A percentile compares a stretch with the other conserved stretches of the same genome.
These are phyloP conservation scores for Cuculus canorus DNA, from an alignment of 2,797 vertebrate genomes.

Conservation along the genomic window DNA sequence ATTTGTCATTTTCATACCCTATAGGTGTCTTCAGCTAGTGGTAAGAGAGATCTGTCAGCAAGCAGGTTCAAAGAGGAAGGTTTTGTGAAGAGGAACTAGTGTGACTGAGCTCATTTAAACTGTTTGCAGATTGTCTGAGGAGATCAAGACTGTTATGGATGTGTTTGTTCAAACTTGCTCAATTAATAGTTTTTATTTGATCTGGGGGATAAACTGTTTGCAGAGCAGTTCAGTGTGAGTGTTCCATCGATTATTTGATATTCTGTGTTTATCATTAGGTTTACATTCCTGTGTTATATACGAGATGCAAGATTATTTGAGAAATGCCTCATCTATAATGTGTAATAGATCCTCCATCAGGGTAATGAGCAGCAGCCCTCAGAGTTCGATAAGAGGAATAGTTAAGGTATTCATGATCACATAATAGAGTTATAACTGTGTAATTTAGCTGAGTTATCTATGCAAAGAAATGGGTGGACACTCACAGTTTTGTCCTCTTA, in stretches of 20 bases:
- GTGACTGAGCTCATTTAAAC: slow-evolving; percentile 53
- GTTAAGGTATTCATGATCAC: slow-evolving; percentile 13
- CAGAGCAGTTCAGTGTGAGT: slow-evolving; percentile 39
- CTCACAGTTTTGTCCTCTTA: not conserved
- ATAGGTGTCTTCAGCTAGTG: not conserved
- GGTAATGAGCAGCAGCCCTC: not conserved
- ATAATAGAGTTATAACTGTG: not conserved
- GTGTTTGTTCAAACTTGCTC: slow-evolving; percentile 66
- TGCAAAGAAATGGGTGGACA: not conserved
- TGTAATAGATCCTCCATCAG: slow-evolving; percentile 24
- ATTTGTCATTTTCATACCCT: not conserved
- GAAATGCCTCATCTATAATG: slow-evolving; percentile 44
- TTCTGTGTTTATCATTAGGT: slow-evolving; percentile 44
- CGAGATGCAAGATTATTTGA: slow-evolving; percentile 1
- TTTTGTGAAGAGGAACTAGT: not conserved
- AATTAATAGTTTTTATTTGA: slow-evolving; percentile 72
- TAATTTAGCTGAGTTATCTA: not conserved
- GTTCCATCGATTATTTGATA: slow-evolving; percentile 61
- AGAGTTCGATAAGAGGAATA: not conserved
- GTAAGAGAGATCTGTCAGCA: not conserved
- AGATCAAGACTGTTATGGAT: slow-evolving; percentile 64
- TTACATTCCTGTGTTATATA: slow-evolving; percentile 31
- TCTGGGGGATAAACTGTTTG: slow-evolving; percentile 64
- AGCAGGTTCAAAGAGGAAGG: slow-evolving; percentile 28
- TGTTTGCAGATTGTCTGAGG: slow-evolving; percentile 61